Base-by-base conservation (phyloP, 2,113 vertebrate species). In the Malurus cyaneus region DNA sequence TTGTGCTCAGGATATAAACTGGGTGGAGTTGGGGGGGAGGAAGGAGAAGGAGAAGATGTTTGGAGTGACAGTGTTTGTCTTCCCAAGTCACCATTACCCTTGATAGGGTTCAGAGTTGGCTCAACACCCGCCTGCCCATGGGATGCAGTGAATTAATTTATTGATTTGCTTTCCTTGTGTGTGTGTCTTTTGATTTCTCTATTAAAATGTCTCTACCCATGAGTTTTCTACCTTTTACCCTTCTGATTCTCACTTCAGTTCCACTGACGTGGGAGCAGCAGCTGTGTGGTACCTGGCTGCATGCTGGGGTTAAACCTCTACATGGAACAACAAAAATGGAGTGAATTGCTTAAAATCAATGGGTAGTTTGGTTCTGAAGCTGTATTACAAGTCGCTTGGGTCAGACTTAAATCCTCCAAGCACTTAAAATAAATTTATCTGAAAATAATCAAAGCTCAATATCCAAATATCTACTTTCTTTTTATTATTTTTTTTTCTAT, bases 31-130 rank as follows among this genome's bases (percentile, higher is more conserved):
- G 25, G 25, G 44, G 14, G 26, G 12, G 2, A 66, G 52, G 46
- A 13, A 52, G 18, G 8, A 4, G 31, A 7, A 50, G 18, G 15
- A 6, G 25, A 18, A 12, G 16, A 39, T 39, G 18, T 41, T n/a
- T 60, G 28, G 24, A 29, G 16, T 36, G 36, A 24, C 32, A 9
- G 8, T 12, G 13, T 17, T 59, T 74, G 16, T 67, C 12, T 81
- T 19, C 20, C 52, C 36, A 59, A 59, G 4, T 44, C 2, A n/a
- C 12, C 0, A 0, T 24, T 8, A 26, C 9, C 11, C 0, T 1
- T 44, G 32, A 24, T 32, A 23, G 15, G 15, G 15, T 36, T 10
- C 19, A 10, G 21, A 32, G 32, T 11, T 73, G 14, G 17, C 26
- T 42, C 1, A 8, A 57, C 34, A 31, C 16, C 66, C 50, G 25